phyloP scores from a whole-genome alignment of 64 coral and sea anemone species.

The Catalaphyllia jardinei region DNA sequence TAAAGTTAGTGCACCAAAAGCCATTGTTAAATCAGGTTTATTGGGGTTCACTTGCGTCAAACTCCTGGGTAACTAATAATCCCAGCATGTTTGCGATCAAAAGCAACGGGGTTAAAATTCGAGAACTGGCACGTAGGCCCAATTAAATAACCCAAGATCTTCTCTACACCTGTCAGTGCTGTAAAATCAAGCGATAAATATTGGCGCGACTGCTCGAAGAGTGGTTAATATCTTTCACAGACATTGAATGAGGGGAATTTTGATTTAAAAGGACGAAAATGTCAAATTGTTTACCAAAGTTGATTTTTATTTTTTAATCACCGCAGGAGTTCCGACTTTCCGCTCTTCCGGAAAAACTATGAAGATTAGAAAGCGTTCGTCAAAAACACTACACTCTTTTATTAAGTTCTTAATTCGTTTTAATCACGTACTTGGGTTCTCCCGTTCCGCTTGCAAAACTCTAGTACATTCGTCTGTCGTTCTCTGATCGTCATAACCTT shows the following conservation, averaged over 20 bases:
- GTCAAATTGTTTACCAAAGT: slow-evolving; percentile 37
- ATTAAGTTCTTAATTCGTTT: slow-evolving; percentile 3
- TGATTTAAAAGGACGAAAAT: slow-evolving; percentile 4
- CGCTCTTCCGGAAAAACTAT: slow-evolving; percentile 2
- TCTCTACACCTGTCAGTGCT: not conserved
- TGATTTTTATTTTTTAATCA: slow-evolving; percentile 30
- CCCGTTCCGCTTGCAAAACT: not conserved
- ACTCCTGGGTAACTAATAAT: not conserved
- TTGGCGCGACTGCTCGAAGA: not conserved
- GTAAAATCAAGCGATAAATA: not conserved
- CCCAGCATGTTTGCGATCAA: not conserved
- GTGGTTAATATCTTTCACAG: not conserved
- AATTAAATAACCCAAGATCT: not conserved
- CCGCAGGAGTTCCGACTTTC: not conserved
- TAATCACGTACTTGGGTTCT: not conserved
- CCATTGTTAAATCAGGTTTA: not conserved
- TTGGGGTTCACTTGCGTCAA: not conserved
- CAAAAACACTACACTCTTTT: not conserved
- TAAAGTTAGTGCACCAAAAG: not conserved
- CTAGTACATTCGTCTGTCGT: not conserved
- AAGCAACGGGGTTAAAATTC: not conserved
- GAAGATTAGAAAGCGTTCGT: slow-evolving; percentile 22
- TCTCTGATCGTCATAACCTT: not conserved
- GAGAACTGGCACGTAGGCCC: not conserved
- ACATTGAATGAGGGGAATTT: not conserved